These are phyloP conservation scores for Rutpela maculata DNA, from an alignment of 2,888 invertebrate species.

Conservation along the genomic window DNA sequence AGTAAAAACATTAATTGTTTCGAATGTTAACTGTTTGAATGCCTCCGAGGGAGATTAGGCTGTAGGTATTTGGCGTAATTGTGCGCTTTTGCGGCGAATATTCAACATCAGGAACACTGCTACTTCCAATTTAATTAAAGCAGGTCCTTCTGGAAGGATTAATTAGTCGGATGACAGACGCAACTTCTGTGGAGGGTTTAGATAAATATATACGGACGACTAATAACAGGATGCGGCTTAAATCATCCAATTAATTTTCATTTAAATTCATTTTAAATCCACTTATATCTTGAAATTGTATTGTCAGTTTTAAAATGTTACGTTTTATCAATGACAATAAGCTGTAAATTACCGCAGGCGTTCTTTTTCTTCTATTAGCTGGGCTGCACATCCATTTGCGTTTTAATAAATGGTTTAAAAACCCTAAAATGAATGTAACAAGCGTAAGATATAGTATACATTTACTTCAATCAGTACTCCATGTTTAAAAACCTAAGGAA, in stretches of 20 bases:
- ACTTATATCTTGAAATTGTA: constrained; percentile 44
- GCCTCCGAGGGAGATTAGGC: constrained; percentile 31
- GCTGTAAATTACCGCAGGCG: neutral
- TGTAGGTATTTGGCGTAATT: constrained; percentile 44
- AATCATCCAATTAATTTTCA: constrained; percentile 70
- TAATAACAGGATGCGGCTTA: constrained; percentile 69
- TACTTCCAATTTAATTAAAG: constrained; percentile 71
- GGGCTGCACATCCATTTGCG: neutral
- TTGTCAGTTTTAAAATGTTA: constrained; percentile 29
- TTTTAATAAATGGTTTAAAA: too few species aligned
- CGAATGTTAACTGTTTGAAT: constrained; percentile 22
- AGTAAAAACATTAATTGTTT: constrained; percentile 25
- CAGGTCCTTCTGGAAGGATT: constrained; percentile 70
- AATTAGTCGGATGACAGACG: constrained; percentile 70
- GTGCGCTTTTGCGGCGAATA: constrained; percentile 62
- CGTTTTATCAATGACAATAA: constrained; percentile 10
- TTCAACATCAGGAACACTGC: constrained; percentile 68
- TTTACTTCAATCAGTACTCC: too few species aligned
- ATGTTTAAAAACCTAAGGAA: too few species aligned
- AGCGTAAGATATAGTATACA: too few species aligned
- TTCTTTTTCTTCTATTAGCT: neutral
- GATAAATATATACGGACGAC: constrained; percentile 68
- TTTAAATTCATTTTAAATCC: constrained; percentile 68
- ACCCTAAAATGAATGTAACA: too few species aligned
- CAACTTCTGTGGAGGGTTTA: constrained; percentile 65